Evolutionary conservation across 2,797 vertebrate genomes (phyloP).

Genomic region (Pempheris klunzingeri): DNA sequence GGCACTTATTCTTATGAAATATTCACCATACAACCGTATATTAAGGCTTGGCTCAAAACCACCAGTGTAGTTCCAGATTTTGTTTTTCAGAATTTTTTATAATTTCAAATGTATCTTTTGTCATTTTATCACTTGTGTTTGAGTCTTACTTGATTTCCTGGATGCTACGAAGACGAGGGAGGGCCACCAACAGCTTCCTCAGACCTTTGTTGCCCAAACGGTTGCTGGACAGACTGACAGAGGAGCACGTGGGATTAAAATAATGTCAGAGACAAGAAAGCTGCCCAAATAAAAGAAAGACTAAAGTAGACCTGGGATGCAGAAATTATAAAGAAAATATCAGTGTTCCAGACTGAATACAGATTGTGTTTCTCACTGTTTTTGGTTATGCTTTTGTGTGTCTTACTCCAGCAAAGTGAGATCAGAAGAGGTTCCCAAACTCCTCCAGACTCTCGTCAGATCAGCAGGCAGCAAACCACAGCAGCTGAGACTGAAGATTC

Average conservation of each 20-base stretch:
- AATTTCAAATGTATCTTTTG: neutral
- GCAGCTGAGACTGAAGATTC: slow-evolving; percentile 61
- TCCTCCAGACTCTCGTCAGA: slow-evolving; percentile 77
- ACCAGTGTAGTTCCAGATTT: neutral
- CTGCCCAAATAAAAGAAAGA: neutral
- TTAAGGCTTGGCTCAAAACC: neutral
- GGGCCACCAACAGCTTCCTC: slow-evolving; percentile 70
- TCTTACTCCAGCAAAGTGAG: slow-evolving; percentile 89
- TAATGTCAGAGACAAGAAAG: neutral
- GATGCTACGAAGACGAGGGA: slow-evolving; percentile 70
- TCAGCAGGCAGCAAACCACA: slow-evolving; percentile 78
- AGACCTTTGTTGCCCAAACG: slow-evolving; percentile 77
- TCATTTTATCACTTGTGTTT: neutral
- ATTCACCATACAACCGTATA: neutral
- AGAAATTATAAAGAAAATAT: neutral
- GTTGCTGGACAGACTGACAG: slow-evolving; percentile 80
- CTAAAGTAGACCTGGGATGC: accelerated
- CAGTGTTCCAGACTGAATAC: too few relatives aligned
- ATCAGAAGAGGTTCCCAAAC: slow-evolving; percentile 73
- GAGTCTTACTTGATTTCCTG: slow-evolving; percentile 80
- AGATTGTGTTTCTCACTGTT: neutral
- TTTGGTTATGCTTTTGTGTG: neutral
- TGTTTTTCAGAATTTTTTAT: neutral
- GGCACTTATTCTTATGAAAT: neutral
- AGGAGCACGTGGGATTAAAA: neutral